These are phyloP conservation scores for Thunnus thynnus DNA, from an alignment of 2,113 vertebrate species.

Conservation along the genomic window DNA sequence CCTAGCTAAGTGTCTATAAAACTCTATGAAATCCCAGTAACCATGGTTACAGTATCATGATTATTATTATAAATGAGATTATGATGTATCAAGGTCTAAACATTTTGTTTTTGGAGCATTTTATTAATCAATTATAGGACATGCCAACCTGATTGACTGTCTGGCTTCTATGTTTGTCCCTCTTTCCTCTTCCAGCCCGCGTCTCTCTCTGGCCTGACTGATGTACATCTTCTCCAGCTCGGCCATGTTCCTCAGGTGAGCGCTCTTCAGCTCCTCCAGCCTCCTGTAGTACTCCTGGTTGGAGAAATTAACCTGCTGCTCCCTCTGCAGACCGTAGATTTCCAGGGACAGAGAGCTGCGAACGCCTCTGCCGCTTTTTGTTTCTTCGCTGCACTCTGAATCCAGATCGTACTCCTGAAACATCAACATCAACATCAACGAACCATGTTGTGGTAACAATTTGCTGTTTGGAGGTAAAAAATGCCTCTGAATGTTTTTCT, in stretches of 20 bases:
- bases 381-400: slow-evolving; percentile 39
- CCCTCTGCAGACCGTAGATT: slow-evolving; percentile 67
- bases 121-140: not conserved
- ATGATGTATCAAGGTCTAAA: too few relatives aligned
- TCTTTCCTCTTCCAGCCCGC: slow-evolving; percentile 43
- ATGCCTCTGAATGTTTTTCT: not conserved
- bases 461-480: not conserved
- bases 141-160: slow-evolving; percentile 49
- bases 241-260: slow-evolving; percentile 89
- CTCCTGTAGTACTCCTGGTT: slow-evolving; percentile 93
- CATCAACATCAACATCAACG: too few relatives aligned
- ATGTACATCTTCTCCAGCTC: slow-evolving; percentile 90
- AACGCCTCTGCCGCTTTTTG: not conserved
- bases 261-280: slow-evolving; percentile 89
- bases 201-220: slow-evolving; percentile 78
- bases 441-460: too few relatives aligned
- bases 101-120: too few relatives aligned
- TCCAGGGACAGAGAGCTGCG: slow-evolving; percentile 66
- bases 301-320: slow-evolving; percentile 80
- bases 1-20: too few relatives aligned
- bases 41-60: too few relatives aligned
- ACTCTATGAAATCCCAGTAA: too few relatives aligned
- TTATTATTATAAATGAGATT: too few relatives aligned
- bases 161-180: slow-evolving; percentile 12
- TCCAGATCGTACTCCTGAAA: slow-evolving; percentile 55